Base-by-base conservation (phyloP, 1,140 invertebrate species). In the Bombus pascuorum region DNA sequence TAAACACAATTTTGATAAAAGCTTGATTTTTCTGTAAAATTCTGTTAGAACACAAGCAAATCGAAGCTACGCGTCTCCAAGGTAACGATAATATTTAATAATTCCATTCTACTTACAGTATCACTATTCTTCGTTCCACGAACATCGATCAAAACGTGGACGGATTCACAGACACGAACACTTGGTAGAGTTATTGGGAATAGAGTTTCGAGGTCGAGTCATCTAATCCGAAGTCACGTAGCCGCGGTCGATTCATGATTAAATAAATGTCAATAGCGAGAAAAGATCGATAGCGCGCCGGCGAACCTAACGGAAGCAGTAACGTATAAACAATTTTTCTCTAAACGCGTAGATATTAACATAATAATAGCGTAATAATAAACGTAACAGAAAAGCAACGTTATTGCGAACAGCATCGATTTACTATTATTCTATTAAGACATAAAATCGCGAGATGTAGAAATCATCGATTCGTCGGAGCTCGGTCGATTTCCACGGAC, bases 251-350 rank as follows among this genome's bases (percentile, higher is more conserved):
- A 53, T 53, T 22, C 18, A 6, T 44, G 76, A 81, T 47, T 78
- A 80, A 83, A 86, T 71, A 81, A 88, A 81, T 65, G 76, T 62
- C 83, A 47, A 80, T 88, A 86, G 78, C 70, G 65, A 86, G 70
- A 28, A 10, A 53, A 62, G 75, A 89, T 85, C 47, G 87, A 87
- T 57, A 76, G 70, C 65, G 39, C 28, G 68, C 42, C 13, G 32
- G 32, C 9, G 68, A 32, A 34, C 22, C 37, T 12, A n/a, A 62
- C 57, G 12, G 47, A 22, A n/a, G 59, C 3, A 1, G 28, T 62
- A 53, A 53, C 18, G 18, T 53, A 53, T 8, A 53, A 53, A 8
- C 18, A 53, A 53, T 53, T 53, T 53, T 53, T 22, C 22, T 53
- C 1, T 8, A 8, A 53, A 53, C 47, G 47, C 47, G 47, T 53